Evolutionary conservation across 2,797 vertebrate genomes (phyloP).

Genomic region (Hapalemur alaotrensis): DNA sequence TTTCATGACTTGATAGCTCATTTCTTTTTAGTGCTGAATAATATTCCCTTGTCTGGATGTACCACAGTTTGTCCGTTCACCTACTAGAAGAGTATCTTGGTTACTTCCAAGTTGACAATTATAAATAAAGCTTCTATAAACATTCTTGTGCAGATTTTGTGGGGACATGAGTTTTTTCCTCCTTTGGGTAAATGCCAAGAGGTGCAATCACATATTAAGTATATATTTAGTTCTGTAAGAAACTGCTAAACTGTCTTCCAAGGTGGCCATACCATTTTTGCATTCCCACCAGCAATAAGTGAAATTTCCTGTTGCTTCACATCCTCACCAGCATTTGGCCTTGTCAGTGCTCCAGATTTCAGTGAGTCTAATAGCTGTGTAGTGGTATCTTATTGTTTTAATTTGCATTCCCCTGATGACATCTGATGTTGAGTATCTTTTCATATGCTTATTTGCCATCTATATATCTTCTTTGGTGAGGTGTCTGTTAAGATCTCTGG

Average conservation of each 20-base stretch:
- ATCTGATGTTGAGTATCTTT: background rate
- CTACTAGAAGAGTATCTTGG: background rate
- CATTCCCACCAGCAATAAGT: background rate
- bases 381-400: background rate
- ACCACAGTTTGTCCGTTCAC: background rate
- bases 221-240: background rate
- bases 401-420: background rate
- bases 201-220: background rate
- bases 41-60: background rate
- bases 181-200: background rate
- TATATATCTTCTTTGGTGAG: background rate
- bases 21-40: background rate
- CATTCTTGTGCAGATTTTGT: background rate
- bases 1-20: background rate
- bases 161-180: background rate
- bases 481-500: background rate
- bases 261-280: background rate
- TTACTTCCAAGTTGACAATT: background rate
- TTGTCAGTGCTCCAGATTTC: background rate
- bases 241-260: background rate
- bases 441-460: background rate
- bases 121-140: background rate
- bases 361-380: background rate
- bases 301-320: background rate
- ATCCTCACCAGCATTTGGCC: background rate